Conservation (phyloP, 53 echinoderm and acorn worm species). For the Actinopyga echinites region DNA sequence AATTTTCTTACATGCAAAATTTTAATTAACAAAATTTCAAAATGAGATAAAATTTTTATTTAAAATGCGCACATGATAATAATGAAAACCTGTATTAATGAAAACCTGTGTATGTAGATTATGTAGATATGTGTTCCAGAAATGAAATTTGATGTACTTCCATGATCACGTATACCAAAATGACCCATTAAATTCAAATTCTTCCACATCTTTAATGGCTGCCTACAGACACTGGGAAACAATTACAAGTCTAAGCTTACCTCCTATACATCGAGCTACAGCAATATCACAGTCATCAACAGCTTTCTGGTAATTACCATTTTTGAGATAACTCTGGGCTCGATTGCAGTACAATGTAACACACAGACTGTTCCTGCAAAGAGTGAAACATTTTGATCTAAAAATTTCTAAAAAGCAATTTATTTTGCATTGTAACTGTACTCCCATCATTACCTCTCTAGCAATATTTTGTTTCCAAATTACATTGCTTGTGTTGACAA, state of each 20-base stretch:
- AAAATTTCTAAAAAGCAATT: not conserved
- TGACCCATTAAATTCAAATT: not conserved
- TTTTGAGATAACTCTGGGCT: slow-evolving; percentile 79
- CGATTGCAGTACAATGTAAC: slow-evolving; percentile 77
- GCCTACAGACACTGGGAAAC: not conserved
- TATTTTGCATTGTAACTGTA: too few relatives aligned
- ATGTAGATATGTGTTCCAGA: too few relatives aligned
- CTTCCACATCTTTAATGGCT: not conserved
- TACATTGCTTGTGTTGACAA: too few relatives aligned
- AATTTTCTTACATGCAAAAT: too few relatives aligned
- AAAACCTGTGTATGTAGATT: too few relatives aligned
- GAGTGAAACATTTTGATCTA: not conserved
- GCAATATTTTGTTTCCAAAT: too few relatives aligned
- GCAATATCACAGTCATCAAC: slow-evolving; percentile 86
- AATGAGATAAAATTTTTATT: too few relatives aligned
- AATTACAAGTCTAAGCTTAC: slow-evolving; percentile 56
- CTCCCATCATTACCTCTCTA: too few relatives aligned
- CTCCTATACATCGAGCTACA: slow-evolving; percentile 74
- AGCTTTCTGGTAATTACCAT: slow-evolving; percentile 63
- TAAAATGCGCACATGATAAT: too few relatives aligned
- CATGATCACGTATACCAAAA: not conserved
- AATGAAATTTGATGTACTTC: too few relatives aligned
- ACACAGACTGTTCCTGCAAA: slow-evolving; percentile 67
- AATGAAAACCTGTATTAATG: too few relatives aligned
- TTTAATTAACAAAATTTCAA: too few relatives aligned